Evolutionary conservation across 2,888 invertebrate species (phyloP), one percentile per base, ranked within the genome.

Genomic region (Caenorhabditis sp.): DNA sequence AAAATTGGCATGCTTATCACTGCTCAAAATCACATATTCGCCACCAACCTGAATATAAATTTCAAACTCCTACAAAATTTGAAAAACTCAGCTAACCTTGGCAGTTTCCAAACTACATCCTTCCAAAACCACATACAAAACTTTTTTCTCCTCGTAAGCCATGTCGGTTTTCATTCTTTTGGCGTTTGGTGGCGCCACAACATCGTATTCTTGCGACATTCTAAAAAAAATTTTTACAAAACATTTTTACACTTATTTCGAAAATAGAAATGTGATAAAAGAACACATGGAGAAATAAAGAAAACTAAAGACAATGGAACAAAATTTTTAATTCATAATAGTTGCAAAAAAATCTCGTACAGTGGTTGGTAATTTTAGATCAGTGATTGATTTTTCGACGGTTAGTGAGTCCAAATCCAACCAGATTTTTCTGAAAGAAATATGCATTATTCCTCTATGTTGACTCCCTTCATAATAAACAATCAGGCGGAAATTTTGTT

Each of bases 71-170:
- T n/a, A 56, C 4, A 3, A 21, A 36, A 56, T 56, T 56, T 26
- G 17, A 27, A 36, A 58, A 58, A 53, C 7, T 43, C 20, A 57
- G 63, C 86, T 86, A 89, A 95, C 96, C 91, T 97, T 97, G 0
- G 96, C 95, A 54, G 95, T 93, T 90, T 99, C 97, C 63, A 99
- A 89, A 86, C 96, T 95, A 3, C 97, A 96, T 68, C 93, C 92
- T 90, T 97, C 97, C 64, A 99, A 89, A 69, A 99, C 92, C 52
- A 99, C 92, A 60, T 97, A 92, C 89, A 95, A 95, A 2, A 75
- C 63, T 60, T 81, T 84, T 63, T 82, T 83, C 63, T 80, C 80
- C 25, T 75, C 70, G 17, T 62, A 63, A 21, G 66, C 63, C 17
- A 67, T 76, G 65, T 82, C 83, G 0, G 81, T 80, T 68, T 83